Evolutionary conservation across 2,113 vertebrate genomes (phyloP).

Genomic region (Odocoileus virginianus): DNA sequence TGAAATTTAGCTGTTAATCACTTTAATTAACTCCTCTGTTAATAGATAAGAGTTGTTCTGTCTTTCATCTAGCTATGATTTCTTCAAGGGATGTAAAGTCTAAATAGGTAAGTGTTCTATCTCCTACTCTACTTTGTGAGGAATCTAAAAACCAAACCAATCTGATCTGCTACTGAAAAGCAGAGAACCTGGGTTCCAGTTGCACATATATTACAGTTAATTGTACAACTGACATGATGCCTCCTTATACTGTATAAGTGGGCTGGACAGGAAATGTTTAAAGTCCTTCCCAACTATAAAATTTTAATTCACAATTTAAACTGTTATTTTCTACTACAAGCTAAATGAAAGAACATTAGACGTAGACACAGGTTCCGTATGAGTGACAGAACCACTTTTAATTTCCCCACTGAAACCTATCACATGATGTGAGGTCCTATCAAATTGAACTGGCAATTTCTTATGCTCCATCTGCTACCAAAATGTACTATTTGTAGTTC

Average conservation of each 20-base stretch:
- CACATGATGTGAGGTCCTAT: not conserved
- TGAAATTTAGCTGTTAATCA: not conserved
- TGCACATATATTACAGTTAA: not conserved
- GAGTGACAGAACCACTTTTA: not conserved
- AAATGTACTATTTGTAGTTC: constrained; percentile 33
- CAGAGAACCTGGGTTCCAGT: not conserved
- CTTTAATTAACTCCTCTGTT: not conserved
- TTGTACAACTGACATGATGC: not conserved
- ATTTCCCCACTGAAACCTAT: not conserved
- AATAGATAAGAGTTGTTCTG: not conserved
- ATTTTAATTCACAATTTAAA: constrained; percentile 30
- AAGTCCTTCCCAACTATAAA: constrained; percentile 6
- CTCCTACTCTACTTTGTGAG: not conserved
- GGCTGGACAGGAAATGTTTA: not conserved
- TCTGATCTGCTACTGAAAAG: not conserved
- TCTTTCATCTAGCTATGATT: not conserved
- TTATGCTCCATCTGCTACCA: not conserved
- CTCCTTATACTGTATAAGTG: not conserved
- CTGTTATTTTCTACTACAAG: not conserved
- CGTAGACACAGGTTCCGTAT: not conserved
- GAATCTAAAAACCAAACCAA: not conserved
- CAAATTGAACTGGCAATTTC: not conserved
- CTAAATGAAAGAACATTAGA: not conserved
- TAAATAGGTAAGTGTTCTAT: not conserved
- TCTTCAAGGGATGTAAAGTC: not conserved